phyloP scores from a whole-genome alignment of 2,113 vertebrate species.

The Cyanoramphus novaezelandiae region DNA sequence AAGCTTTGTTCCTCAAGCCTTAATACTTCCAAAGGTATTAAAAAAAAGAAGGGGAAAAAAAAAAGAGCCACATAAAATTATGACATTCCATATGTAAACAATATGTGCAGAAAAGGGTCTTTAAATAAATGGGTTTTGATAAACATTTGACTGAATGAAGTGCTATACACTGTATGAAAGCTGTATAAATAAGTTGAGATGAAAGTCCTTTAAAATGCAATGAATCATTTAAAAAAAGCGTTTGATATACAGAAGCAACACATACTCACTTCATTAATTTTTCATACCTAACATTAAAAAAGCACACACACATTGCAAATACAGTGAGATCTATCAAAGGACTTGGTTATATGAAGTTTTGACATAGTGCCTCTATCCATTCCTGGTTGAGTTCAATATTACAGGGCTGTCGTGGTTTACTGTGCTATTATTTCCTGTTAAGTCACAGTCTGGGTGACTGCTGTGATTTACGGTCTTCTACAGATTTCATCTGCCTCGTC shows the following conservation, averaged over 20 bases:
- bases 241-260: constrained; percentile 51
- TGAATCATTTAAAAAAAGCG: not conserved
- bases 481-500: not conserved
- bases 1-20: not conserved
- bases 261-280: constrained; percentile 37
- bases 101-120: not conserved
- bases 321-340: not conserved
- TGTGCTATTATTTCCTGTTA: not conserved
- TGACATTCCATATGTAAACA: constrained; percentile 10
- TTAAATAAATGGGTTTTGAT: constrained; percentile 50
- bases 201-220: constrained; percentile 29
- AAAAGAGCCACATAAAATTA: not conserved
- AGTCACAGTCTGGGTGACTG: not conserved
- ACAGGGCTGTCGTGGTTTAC: not conserved
- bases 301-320: not conserved
- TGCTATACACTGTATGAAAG: constrained; percentile 4
- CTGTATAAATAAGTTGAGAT: constrained; percentile 54
- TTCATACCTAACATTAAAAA: constrained; percentile 16
- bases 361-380: not conserved
- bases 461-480: not conserved
- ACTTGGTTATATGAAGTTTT: not conserved
- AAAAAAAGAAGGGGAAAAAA: rapidly evolving
- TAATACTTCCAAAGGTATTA: not conserved
- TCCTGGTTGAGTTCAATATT: not conserved
- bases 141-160: constrained; percentile 41